A percentile compares a stretch with the other conserved stretches of the same genome.
Conservation (phyloP, 2,888 invertebrate genomes). For the Lasioglossum calceatum region DNA sequence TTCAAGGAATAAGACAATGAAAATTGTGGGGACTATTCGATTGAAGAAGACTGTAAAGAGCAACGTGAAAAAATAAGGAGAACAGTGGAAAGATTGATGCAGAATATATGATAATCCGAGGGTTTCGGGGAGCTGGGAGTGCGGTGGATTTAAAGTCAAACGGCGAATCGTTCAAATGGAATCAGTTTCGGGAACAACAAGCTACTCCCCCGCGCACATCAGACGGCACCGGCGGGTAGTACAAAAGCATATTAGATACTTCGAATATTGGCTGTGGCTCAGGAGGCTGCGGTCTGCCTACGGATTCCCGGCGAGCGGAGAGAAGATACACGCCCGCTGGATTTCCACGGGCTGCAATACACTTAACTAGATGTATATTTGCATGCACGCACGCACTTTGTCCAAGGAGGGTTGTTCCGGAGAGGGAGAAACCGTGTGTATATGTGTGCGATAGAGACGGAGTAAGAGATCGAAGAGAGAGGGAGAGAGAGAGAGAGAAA, state of each 20-base stretch:
- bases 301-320: constrained; percentile 56
- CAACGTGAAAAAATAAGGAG: background rate
- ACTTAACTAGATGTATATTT: constrained; percentile 73
- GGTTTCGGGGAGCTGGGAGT: background rate
- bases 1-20: no score
- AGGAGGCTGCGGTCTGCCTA: constrained; percentile 60
- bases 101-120: background rate
- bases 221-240: constrained; percentile 41
- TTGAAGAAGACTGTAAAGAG: no score
- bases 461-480: background rate
- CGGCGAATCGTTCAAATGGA: constrained; percentile 53
- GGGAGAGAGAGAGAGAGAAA: background rate
- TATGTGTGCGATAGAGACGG: background rate
- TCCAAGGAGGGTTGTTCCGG: constrained; percentile 58
- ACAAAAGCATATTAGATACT: constrained; percentile 80
- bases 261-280: constrained; percentile 77
- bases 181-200: constrained; percentile 46
- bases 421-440: constrained; percentile 30
- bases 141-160: background rate
- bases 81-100: background rate
- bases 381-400: constrained; percentile 73
- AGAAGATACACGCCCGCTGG: constrained; percentile 65
- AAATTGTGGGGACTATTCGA: no score
- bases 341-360: constrained; percentile 75
- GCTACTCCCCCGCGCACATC: constrained; percentile 26